These are phyloP conservation scores for Cryptocephalus moraei DNA, from an alignment of 2,888 invertebrate genomes.

Conservation along the genomic window DNA sequence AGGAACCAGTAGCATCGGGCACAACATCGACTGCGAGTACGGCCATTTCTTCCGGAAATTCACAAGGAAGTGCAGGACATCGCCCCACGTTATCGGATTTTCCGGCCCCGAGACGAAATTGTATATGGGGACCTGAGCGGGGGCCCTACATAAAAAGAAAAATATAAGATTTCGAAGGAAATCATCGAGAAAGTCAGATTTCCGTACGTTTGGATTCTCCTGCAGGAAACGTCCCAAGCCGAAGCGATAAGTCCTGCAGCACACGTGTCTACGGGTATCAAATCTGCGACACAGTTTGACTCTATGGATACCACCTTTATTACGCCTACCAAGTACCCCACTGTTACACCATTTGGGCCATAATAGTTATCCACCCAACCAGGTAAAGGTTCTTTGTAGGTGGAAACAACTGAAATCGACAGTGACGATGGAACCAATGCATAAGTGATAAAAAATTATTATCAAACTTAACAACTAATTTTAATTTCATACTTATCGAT, in stretches of 20 bases:
- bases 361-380: constrained; percentile 91
- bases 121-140: not conserved
- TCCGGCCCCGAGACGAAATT: not conserved
- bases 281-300: constrained; percentile 58
- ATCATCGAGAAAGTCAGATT: not conserved
- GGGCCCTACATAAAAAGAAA: not conserved
- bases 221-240: constrained; percentile 53
- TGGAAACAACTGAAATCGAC: constrained; percentile 44
- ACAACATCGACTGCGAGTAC: not conserved
- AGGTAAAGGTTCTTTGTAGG: constrained; percentile 62
- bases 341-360: constrained; percentile 69
- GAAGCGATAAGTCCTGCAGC: constrained; percentile 73
- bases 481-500: constrained; percentile 53
- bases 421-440: constrained; percentile 20
- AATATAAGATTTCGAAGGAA: not conserved
- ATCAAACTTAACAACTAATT: too few relatives aligned
- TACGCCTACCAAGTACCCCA: constrained; percentile 69
- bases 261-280: constrained; percentile 67
- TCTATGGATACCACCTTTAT: constrained; percentile 64
- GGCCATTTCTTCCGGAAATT: not conserved
- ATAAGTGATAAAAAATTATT: too few relatives aligned
- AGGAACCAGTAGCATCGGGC: not conserved
- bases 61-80: not conserved
- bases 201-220: not conserved
- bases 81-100: not conserved